A percentile compares a stretch with the other conserved stretches of the same genome.
These are phyloP conservation scores for Cassiopea xamachana DNA, from an alignment of 30 jellyfish, hydroid and myxozoan species.

Conservation along the genomic window DNA sequence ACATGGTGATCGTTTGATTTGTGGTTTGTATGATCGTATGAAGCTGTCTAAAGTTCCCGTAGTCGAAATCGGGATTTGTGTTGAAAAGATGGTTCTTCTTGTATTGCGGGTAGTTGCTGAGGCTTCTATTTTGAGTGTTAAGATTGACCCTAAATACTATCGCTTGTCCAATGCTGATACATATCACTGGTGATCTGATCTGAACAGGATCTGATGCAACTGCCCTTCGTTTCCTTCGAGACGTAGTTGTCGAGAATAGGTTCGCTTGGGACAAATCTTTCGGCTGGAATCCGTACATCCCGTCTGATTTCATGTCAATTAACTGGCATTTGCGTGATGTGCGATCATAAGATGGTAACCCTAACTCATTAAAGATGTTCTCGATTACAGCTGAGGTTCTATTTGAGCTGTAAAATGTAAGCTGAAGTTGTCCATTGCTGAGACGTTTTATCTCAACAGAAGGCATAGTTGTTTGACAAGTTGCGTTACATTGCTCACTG, in stretches of 20 bases:
- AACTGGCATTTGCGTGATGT: slow-evolving; percentile 37
- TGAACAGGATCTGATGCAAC: slow-evolving; percentile 56
- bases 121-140: slow-evolving; percentile 75
- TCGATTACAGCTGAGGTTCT: not conserved
- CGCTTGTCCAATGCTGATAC: slow-evolving; percentile 83
- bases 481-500: slow-evolving; percentile 74
- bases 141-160: slow-evolving; percentile 79
- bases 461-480: slow-evolving; percentile 67
- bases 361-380: slow-evolving; percentile 69
- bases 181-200: slow-evolving; percentile 89
- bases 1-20: slow-evolving; percentile 77
- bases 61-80: slow-evolving; percentile 93
- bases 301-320: slow-evolving; percentile 58
- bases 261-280: slow-evolving; percentile 50
- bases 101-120: slow-evolving; percentile 89
- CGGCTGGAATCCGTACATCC: slow-evolving; percentile 75
- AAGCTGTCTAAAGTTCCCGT: slow-evolving; percentile 92
- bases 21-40: slow-evolving; percentile 84
- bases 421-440: slow-evolving; percentile 61
- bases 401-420: slow-evolving; percentile 10
- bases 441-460: slow-evolving; percentile 42
- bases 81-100: slow-evolving; percentile 87
- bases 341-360: slow-evolving; percentile 89
- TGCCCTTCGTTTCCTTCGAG: slow-evolving; percentile 78
- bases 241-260: not conserved